Evolutionary conservation across 2,888 invertebrate genomes (phyloP).

Genomic region (Selenia dentaria): DNA sequence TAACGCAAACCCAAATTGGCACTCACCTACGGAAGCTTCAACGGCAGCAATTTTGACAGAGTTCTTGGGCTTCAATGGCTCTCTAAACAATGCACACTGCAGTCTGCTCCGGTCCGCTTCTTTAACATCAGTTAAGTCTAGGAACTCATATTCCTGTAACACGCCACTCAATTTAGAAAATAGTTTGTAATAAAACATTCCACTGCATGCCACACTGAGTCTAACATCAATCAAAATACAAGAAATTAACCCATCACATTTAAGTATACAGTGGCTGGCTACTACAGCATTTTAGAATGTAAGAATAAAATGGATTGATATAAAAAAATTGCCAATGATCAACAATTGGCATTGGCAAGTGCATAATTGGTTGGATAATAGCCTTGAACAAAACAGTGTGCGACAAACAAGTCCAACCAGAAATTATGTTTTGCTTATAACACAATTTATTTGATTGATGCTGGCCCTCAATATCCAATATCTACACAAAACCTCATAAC

Average conservation of each 20-base stretch:
- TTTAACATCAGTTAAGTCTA: slow-evolving; percentile 90
- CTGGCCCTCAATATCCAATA: not conserved
- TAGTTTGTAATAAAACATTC: slow-evolving; percentile 22
- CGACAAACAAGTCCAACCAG: not conserved
- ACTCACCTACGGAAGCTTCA: slow-evolving; percentile 66
- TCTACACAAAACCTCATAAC: slow-evolving; percentile 1
- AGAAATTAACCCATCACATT: too few species aligned
- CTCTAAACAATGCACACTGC: slow-evolving; percentile 84
- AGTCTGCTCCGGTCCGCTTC: slow-evolving; percentile 87
- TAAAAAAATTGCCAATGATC: slow-evolving; percentile 3
- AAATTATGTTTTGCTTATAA: not conserved
- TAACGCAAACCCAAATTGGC: too few species aligned
- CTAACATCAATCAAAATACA: slow-evolving; percentile 5
- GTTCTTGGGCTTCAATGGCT: slow-evolving; percentile 20
- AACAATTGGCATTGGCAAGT: not conserved
- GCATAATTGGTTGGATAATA: not conserved
- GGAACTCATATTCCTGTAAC: slow-evolving; percentile 88
- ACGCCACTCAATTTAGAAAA: slow-evolving; percentile 55
- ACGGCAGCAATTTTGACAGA: slow-evolving; percentile 38
- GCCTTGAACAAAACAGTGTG: slow-evolving; percentile 1
- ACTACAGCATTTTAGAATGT: too few species aligned
- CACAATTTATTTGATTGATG: slow-evolving; percentile 1
- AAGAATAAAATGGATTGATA: too few species aligned
- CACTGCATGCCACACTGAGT: slow-evolving; percentile 19
- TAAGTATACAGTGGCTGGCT: too few species aligned